Conservation (phyloP, 2,113 vertebrate species). For the Sitta europaea region DNA sequence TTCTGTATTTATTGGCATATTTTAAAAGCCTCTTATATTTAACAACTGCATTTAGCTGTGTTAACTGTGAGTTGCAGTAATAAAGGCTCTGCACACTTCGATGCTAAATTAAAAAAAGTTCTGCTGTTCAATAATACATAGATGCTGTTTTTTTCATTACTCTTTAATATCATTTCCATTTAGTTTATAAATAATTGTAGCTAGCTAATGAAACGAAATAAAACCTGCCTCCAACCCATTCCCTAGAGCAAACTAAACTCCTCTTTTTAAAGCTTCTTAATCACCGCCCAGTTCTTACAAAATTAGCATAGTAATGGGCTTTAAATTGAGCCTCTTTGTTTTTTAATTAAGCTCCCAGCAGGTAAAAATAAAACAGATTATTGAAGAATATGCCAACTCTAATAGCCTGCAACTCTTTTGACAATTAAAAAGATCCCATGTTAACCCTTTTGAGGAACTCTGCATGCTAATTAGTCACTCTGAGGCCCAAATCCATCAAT, state of each 20-base stretch:
- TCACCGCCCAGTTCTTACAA: constrained; percentile 91
- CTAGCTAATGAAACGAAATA: constrained; percentile 89
- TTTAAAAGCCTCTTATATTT: constrained; percentile 68
- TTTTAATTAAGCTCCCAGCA: constrained; percentile 99
- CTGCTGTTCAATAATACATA: constrained; percentile 78
- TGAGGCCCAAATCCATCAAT: constrained; percentile 1
- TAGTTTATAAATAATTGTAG: constrained; percentile 91
- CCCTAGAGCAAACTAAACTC: constrained; percentile 89
- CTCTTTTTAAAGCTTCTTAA: constrained; percentile 93
- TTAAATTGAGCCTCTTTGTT: constrained; percentile 99
- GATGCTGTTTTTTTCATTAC: constrained; percentile 71
- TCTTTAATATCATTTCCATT: constrained; percentile 84
- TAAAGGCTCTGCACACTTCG: constrained; percentile 59
- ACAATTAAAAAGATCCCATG: constrained; percentile 79
- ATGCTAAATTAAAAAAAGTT: constrained; percentile 76
- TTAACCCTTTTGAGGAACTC: constrained; percentile 74
- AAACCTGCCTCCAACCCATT: constrained; percentile 82
- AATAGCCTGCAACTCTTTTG: constrained; percentile 88
- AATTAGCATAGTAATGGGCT: constrained; percentile 99
- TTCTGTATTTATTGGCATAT: constrained; percentile 57
- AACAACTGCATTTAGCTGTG: constrained; percentile 72
- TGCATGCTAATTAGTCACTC: constrained; percentile 56
- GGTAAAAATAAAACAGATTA: constrained; percentile 99
- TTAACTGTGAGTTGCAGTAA: constrained; percentile 72
- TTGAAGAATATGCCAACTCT: constrained; percentile 91